Evolutionary conservation across 1,140 invertebrate genomes (phyloP).

Genomic region (Parasteatoda tepidariorum): DNA sequence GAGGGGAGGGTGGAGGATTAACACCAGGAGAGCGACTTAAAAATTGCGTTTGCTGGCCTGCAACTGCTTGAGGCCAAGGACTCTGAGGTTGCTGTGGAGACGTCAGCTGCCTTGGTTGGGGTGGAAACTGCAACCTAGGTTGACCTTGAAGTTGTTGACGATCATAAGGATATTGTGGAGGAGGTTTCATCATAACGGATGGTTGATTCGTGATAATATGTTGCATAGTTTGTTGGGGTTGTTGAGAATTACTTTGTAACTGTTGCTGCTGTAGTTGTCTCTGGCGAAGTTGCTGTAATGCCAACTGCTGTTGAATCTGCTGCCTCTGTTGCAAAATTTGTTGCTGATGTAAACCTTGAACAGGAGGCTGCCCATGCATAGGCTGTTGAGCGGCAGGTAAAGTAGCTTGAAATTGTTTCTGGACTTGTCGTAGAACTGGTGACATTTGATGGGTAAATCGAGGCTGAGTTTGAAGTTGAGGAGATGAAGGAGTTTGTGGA

Average conservation of each 20-base stretch:
- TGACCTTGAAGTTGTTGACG: slow-evolving; percentile 51
- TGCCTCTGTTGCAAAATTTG: slow-evolving; percentile 85
- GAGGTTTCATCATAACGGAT: slow-evolving; percentile 59
- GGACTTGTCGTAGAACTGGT: slow-evolving; percentile 20
- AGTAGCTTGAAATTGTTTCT: slow-evolving; percentile 41
- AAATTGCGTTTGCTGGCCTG: slow-evolving; percentile 39
- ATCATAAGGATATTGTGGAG: slow-evolving; percentile 59
- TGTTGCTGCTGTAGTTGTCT: slow-evolving; percentile 70
- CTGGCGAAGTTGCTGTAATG: slow-evolving; percentile 73
- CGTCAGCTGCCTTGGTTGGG: slow-evolving; percentile 56
- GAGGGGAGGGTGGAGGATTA: slow-evolving; percentile 45
- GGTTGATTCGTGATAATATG: slow-evolving; percentile 39
- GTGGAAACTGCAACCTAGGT: slow-evolving; percentile 56
- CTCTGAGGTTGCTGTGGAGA: slow-evolving; percentile 61
- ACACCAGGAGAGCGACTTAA: slow-evolving; percentile 40
- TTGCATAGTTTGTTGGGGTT: slow-evolving; percentile 66
- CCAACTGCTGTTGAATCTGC: slow-evolving; percentile 78
- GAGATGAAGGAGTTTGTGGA: background rate
- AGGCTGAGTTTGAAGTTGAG: slow-evolving; percentile 66
- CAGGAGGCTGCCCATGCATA: slow-evolving; percentile 66
- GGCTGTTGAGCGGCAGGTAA: slow-evolving; percentile 7
- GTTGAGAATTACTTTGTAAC: slow-evolving; percentile 70
- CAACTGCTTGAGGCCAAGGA: slow-evolving; percentile 43
- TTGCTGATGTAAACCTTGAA: slow-evolving; percentile 66
- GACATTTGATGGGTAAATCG: slow-evolving; percentile 65